phyloP scores from a whole-genome alignment of 2,113 vertebrate species.

The Podarcis raffonei region DNA sequence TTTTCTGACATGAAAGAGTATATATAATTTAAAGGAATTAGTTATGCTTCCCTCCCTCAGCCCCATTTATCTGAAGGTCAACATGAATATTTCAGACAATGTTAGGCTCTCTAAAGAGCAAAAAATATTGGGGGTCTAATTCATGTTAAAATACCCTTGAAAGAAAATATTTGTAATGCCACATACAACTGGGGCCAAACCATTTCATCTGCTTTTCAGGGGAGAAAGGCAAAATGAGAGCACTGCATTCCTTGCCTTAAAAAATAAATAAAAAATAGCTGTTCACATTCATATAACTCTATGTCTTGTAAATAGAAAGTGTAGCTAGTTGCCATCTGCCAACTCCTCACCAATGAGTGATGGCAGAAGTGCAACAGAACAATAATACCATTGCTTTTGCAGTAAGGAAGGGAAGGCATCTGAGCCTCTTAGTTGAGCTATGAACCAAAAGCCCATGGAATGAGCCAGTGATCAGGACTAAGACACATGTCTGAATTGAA shows the following conservation, averaged over 20 bases:
- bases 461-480: too few relatives aligned
- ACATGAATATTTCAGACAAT: background rate
- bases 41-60: background rate
- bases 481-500: too few relatives aligned
- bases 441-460: too few relatives aligned
- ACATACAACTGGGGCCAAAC: background rate
- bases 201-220: background rate
- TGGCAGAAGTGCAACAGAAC: too few relatives aligned
- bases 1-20: constrained; percentile 23
- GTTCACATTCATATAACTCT: too few relatives aligned
- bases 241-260: background rate
- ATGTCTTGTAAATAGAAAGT: background rate
- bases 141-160: background rate
- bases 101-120: background rate
- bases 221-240: background rate
- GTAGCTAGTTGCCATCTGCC: background rate
- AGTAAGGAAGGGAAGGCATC: too few relatives aligned
- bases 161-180: background rate
- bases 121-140: constrained; percentile 11
- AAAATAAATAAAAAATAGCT: background rate
- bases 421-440: too few relatives aligned
- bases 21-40: constrained; percentile 25
- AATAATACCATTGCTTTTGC: too few relatives aligned
- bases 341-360: too few relatives aligned
- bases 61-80: constrained; percentile 12